A percentile compares a stretch with the other conserved stretches of the same genome.
Conservation (phyloP, 2,113 vertebrate species). For the Tragelaphus strepsiceros region DNA sequence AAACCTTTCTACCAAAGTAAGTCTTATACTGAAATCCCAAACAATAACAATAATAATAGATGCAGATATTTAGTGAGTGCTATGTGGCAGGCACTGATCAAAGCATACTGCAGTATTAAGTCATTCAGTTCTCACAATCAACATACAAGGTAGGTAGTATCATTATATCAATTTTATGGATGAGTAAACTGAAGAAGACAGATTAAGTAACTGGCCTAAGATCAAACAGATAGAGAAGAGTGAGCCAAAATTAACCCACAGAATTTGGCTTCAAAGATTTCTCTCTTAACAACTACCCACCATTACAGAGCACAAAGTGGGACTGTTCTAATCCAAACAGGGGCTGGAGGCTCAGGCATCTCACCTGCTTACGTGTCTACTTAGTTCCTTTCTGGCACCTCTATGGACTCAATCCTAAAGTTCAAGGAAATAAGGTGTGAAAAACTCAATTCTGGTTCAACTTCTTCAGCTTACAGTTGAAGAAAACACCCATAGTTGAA, state of each 20-base stretch:
- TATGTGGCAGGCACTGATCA: not conserved
- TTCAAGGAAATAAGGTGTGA: constrained; percentile 5
- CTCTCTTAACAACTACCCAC: not conserved
- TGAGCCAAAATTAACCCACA: not conserved
- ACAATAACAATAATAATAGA: not conserved
- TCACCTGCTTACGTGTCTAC: constrained; percentile 18
- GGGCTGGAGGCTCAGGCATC: not conserved
- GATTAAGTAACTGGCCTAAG: not conserved
- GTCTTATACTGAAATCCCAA: not conserved
- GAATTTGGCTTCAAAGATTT: not conserved
- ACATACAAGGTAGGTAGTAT: not conserved
- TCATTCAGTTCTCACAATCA: constrained; percentile 9
- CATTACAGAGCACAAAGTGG: not conserved
- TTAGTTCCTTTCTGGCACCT: not conserved
- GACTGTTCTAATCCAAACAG: not conserved
- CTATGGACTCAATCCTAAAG: not conserved
- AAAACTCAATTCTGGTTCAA: not conserved
- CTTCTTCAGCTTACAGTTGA: not conserved
- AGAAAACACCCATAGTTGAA: constrained; percentile 11
- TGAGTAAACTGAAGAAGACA: not conserved
- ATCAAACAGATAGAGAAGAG: not conserved
- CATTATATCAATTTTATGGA: not conserved
- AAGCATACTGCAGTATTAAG: not conserved
- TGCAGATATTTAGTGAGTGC: not conserved
- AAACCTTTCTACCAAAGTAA: constrained; percentile 32